Conservation (phyloP, 2,888 invertebrate species). For the Parapristionchus giblindavisi region DNA sequence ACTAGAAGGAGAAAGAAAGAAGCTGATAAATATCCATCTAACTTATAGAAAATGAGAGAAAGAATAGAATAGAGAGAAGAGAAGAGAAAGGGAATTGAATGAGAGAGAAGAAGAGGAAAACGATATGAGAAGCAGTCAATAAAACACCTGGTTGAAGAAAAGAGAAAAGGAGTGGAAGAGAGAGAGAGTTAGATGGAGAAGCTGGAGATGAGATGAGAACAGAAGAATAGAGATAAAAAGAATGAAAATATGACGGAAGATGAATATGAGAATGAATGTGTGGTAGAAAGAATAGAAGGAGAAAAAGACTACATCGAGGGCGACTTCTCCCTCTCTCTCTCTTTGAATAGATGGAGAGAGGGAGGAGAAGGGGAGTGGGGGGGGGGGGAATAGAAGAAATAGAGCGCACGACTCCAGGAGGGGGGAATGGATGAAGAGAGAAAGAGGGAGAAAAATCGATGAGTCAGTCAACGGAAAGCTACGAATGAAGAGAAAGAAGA, state of each 20-base stretch:
- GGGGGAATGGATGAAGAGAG: background rate
- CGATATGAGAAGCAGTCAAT: conserved; percentile 3
- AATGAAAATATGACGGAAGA: too few relatives aligned
- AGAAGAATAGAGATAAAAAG: too few relatives aligned
- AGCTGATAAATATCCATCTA: too few relatives aligned
- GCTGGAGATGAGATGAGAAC: background rate
- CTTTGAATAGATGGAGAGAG: background rate
- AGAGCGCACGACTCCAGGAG: background rate
- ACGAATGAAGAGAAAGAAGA: background rate
- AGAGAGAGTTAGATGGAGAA: background rate
- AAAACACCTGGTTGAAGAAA: conserved; percentile 8
- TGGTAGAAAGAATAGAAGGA: too few relatives aligned
- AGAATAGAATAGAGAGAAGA: too few relatives aligned
- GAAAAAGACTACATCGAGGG: too few relatives aligned
- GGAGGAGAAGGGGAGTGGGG: background rate
- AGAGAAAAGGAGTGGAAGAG: background rate
- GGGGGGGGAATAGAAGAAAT: conserved; percentile 17
- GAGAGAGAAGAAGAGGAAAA: conserved; percentile 16
- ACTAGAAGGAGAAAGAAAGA: background rate
- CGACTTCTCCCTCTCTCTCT: too few relatives aligned
- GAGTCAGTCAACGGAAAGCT: conserved; percentile 21
- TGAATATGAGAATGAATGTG: too few relatives aligned
- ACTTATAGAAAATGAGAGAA: too few relatives aligned
- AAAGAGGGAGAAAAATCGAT: conserved; percentile 26
- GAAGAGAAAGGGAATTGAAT: background rate